Conservation (phyloP, 2,888 invertebrate genomes). For the Drosophila peninsularis region DNA sequence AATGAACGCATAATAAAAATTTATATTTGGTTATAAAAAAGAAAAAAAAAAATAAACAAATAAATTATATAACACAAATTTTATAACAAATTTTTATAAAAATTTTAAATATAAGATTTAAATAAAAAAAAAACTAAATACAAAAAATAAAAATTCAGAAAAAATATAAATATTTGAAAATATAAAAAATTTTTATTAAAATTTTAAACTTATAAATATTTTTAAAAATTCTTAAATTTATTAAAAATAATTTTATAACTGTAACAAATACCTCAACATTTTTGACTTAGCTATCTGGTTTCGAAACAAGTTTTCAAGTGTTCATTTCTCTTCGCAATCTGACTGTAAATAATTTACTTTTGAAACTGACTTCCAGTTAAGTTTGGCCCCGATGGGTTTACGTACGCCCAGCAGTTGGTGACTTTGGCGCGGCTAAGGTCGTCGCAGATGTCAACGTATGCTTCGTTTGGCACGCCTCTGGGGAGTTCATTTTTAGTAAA, state of each 20-base stretch:
- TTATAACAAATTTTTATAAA: too few relatives aligned
- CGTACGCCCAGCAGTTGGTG: slow-evolving; percentile 16
- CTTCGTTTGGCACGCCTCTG: slow-evolving; percentile 16
- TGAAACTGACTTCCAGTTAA: slow-evolving; percentile 26
- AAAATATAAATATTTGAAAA: too few relatives aligned
- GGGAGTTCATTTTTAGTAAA: slow-evolving; percentile 49
- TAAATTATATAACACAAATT: too few relatives aligned
- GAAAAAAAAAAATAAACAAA: too few relatives aligned
- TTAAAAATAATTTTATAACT: background rate
- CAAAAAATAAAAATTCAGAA: too few relatives aligned
- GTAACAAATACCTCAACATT: background rate
- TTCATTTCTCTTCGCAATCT: slow-evolving; percentile 13
- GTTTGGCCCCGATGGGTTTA: slow-evolving; percentile 9
- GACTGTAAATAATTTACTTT: slow-evolving; percentile 14
- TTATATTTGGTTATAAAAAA: too few relatives aligned
- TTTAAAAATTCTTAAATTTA: background rate
- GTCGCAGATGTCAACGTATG: slow-evolving; percentile 33
- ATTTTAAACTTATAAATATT: too few relatives aligned
- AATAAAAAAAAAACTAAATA: too few relatives aligned
- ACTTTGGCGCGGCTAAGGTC: slow-evolving; percentile 54
- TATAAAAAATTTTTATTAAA: too few relatives aligned
- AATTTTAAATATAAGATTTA: too few relatives aligned
- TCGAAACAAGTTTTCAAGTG: slow-evolving; percentile 9
- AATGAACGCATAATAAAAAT: too few relatives aligned
- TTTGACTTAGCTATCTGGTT: background rate